Percentiles rank a stretch among this genome's conserved stretches.
These are phyloP conservation scores for Sinocyclocheilus anshuiensis DNA, from an alignment of 2,113 vertebrate species.

Conservation along the genomic window DNA sequence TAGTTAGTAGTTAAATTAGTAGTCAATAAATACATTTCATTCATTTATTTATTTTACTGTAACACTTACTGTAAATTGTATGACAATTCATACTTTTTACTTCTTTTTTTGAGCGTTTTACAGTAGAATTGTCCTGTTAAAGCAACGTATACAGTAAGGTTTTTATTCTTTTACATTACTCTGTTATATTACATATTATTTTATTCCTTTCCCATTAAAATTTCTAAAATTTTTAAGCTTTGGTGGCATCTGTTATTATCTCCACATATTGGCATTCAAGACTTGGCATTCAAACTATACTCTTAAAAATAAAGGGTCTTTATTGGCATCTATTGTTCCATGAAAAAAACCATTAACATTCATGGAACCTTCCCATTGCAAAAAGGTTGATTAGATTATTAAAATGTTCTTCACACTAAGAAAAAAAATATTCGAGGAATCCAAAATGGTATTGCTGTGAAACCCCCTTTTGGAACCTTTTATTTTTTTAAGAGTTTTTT, in stretches of 20 bases:
- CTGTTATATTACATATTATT: not conserved
- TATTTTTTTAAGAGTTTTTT: too few relatives aligned
- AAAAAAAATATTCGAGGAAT: too few relatives aligned
- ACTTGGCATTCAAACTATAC: too few relatives aligned
- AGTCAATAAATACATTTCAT: not conserved
- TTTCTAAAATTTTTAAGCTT: not conserved
- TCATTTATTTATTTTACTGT: not conserved
- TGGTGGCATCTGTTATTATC: not conserved
- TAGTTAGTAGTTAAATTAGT: not conserved
- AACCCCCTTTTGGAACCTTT: too few relatives aligned
- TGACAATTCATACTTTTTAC: not conserved
- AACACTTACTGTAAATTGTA: not conserved
- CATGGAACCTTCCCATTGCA: too few relatives aligned
- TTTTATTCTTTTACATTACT: not conserved
- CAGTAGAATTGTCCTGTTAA: not conserved
- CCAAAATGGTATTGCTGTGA: too few relatives aligned
- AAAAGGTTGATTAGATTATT: too few relatives aligned
- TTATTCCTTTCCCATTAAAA: not conserved
- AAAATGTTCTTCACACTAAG: too few relatives aligned
- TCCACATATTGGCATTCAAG: not conserved
- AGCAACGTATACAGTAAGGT: not conserved
- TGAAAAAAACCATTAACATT: too few relatives aligned
- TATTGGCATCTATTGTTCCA: too few relatives aligned
- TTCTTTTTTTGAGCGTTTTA: not conserved
- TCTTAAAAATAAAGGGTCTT: too few relatives aligned